Evolutionary conservation across 2,797 vertebrate species (phyloP).

Genomic region (Pipistrellus nathusii): DNA sequence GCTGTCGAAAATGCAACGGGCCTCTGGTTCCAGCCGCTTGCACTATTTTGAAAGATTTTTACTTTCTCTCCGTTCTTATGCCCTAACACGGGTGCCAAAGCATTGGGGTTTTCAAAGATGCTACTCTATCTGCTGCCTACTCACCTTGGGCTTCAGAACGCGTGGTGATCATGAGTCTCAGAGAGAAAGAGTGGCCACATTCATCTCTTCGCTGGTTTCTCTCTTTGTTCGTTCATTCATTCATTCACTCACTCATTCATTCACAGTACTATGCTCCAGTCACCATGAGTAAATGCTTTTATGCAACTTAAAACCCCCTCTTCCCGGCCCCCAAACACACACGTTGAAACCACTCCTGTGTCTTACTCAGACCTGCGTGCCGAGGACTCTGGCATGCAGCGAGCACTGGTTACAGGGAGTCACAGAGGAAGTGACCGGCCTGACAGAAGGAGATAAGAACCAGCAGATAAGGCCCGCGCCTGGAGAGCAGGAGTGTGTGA

Average conservation of each 20-base stretch:
- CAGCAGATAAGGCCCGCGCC: background rate
- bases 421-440: background rate
- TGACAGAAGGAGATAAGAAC: background rate
- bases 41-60: slow-evolving; percentile 64
- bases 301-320: background rate
- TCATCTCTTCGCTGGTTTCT: background rate
- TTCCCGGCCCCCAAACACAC: background rate
- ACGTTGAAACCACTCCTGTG: rapidly evolving
- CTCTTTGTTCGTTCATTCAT: background rate
- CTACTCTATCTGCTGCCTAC: background rate
- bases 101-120: background rate
- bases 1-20: slow-evolving; percentile 1
- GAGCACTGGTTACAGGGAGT: rapidly evolving
- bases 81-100: background rate
- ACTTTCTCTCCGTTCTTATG: background rate
- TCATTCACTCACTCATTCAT: background rate
- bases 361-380: too few relatives aligned
- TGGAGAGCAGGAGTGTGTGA: background rate
- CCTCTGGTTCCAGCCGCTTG: slow-evolving; percentile 21
- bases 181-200: background rate
- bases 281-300: background rate
- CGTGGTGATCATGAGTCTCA: background rate
- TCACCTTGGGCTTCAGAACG: background rate
- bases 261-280: background rate
- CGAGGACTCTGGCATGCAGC: rapidly evolving